Percentiles rank a stretch among this genome's conserved stretches.
These are phyloP conservation scores for Tiliacea citrago DNA, from an alignment of 2,888 invertebrate genomes.

Conservation along the genomic window DNA sequence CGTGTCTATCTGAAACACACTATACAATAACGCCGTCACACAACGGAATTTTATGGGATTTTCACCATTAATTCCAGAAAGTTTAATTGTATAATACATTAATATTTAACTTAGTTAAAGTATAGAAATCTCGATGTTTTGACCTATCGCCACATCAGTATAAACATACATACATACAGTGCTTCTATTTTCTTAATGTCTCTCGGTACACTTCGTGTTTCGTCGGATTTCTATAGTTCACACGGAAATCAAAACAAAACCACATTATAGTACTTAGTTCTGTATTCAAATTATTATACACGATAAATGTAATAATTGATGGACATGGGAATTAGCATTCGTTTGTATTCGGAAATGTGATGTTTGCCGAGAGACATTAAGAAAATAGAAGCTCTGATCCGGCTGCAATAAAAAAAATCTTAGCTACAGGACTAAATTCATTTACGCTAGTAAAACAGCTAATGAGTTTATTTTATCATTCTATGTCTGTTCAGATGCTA, in stretches of 20 bases:
- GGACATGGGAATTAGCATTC: no score
- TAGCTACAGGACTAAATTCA: neutral
- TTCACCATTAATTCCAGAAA: neutral
- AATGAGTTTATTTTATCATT: slow-evolving; percentile 7
- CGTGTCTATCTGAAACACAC: neutral
- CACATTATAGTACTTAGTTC: no score
- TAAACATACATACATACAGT: no score
- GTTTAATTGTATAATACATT: neutral
- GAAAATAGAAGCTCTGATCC: neutral
- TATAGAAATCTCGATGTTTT: neutral
- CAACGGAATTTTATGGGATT: neutral
- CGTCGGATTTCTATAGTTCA: no score
- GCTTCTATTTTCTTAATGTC: no score
- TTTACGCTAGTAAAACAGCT: neutral
- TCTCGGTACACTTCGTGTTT: no score
- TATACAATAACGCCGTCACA: no score
- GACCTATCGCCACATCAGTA: neutral
- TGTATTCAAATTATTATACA: no score
- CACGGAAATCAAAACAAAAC: no score
- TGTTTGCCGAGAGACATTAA: no score
- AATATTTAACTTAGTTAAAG: neutral
- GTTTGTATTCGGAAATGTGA: no score
- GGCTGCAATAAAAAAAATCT: neutral
- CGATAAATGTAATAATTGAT: no score
- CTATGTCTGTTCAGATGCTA: slow-evolving; percentile 3